phyloP scores from a whole-genome alignment of 2,888 invertebrate species.

The Thecocarcelia acutangulata region DNA sequence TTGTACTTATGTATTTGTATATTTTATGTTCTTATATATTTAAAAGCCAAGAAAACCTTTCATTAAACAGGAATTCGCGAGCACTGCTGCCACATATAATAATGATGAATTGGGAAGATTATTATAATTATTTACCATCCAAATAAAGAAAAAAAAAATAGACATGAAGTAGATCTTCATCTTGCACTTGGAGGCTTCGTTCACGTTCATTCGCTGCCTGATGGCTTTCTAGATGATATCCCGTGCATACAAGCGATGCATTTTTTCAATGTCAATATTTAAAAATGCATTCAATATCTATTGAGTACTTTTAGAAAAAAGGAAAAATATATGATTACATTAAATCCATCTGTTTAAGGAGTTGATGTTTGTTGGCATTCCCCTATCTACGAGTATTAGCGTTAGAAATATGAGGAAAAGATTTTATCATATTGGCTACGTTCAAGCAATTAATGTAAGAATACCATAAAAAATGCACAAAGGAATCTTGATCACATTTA shows the following conservation, averaged over 20 bases:
- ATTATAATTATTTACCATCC: conserved; percentile 73
- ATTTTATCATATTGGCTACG: too few species aligned
- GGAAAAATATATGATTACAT: too few species aligned
- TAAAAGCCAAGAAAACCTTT: conserved; percentile 51
- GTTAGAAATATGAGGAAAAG: too few species aligned
- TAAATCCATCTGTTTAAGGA: too few species aligned
- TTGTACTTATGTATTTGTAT: conserved; percentile 5
- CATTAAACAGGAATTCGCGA: conserved; percentile 63
- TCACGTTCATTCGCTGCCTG: background rate
- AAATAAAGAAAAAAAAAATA: conserved; percentile 55
- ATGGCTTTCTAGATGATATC: conserved; percentile 5
- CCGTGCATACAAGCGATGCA: background rate
- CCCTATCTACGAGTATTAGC: too few species aligned
- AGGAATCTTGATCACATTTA: too few species aligned
- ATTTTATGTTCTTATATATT: too few species aligned
- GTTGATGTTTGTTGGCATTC: too few species aligned
- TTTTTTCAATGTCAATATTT: background rate
- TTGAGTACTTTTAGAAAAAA: too few species aligned
- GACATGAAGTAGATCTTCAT: conserved; percentile 51
- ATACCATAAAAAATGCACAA: too few species aligned
- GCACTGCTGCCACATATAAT: conserved; percentile 72
- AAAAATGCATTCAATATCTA: too few species aligned
- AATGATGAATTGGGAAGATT: conserved; percentile 79
- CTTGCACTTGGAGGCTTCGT: background rate
- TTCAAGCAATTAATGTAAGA: too few species aligned